Conservation (phyloP, 1,140 invertebrate genomes). For the Drosophila jambulina region DNA sequence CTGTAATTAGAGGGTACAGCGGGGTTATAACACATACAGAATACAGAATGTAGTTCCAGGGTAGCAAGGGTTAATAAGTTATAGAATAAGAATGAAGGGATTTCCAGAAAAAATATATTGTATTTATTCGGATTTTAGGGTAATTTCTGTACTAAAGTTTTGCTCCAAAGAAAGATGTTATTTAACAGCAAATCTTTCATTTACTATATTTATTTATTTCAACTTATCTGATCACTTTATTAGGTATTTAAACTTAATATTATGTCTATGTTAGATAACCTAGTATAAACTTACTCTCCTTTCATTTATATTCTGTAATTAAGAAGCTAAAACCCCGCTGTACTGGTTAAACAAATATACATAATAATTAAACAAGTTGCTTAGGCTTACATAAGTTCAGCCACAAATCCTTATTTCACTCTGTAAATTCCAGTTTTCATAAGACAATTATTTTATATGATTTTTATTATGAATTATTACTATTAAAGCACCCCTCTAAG, state of each 20-base stretch:
- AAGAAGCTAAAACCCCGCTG: background rate
- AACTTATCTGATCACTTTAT: background rate
- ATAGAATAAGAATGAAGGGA: background rate
- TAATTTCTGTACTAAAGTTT: background rate
- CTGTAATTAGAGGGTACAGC: slow-evolving; percentile 14
- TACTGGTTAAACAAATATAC: background rate
- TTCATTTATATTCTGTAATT: background rate
- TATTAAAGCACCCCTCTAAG: background rate
- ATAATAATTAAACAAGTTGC: background rate
- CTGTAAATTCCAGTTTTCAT: background rate
- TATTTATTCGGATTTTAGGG: background rate
- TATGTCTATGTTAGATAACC: background rate
- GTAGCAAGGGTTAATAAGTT: background rate
- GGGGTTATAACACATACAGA: slow-evolving; percentile 8
- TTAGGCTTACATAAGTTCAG: background rate
- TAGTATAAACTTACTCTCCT: background rate
- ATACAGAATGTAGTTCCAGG: background rate
- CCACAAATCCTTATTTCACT: background rate
- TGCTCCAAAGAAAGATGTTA: background rate
- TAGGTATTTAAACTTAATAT: background rate
- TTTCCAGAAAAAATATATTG: too few species aligned
- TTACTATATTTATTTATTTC: background rate
- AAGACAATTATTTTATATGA: background rate
- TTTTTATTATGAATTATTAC: background rate
- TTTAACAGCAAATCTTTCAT: background rate